Conservation (phyloP, 2,113 vertebrate species). For the Tiliqua scincoides region DNA sequence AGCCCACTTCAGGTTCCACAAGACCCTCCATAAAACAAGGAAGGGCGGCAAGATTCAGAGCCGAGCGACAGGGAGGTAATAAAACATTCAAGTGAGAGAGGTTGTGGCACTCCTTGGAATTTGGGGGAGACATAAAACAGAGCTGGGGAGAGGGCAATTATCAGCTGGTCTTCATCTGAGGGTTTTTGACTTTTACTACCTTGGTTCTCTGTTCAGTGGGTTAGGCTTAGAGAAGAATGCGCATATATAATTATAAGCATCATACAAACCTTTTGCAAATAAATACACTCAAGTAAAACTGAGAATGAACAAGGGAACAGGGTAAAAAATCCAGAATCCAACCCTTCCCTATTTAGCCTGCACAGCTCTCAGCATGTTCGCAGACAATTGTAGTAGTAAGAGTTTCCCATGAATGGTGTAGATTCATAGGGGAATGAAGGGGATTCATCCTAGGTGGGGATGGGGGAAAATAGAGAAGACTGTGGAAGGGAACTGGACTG, state of each 20-base stretch:
- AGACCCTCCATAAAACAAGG: not conserved
- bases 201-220: not conserved
- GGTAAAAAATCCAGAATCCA: not conserved
- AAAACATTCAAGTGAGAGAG: not conserved
- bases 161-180: not conserved
- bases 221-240: not conserved
- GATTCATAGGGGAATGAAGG: too few species aligned
- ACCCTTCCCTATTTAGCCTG: not conserved
- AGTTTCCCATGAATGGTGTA: not conserved
- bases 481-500: too few species aligned
- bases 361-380: not conserved
- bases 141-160: not conserved
- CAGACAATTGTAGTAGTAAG: not conserved
- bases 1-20: conserved; percentile 6
- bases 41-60: not conserved
- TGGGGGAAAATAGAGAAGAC: too few species aligned
- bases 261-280: not conserved
- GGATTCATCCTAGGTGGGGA: too few species aligned
- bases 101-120: not conserved
- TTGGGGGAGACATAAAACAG: not conserved
- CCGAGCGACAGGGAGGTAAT: not conserved
- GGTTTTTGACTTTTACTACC: not conserved
- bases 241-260: not conserved
- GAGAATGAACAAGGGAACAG: not conserved
- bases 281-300: not conserved